Percentiles rank a stretch among this genome's conserved stretches.
Conservation (phyloP, 2,797 vertebrate species). For the Leptodactylus fallax region DNA sequence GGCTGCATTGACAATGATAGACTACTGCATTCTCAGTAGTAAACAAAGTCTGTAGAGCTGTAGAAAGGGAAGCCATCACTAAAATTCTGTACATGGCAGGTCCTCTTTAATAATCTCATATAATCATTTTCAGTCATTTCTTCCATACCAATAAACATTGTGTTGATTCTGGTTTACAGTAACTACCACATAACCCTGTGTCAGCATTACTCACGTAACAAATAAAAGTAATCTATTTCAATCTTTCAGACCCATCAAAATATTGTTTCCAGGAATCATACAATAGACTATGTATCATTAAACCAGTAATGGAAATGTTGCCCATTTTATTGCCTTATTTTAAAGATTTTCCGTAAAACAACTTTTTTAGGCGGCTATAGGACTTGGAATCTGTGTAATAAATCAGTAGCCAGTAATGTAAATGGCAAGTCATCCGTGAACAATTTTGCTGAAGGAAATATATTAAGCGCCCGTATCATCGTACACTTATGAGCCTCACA, state of each 20-base stretch:
- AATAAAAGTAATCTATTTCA: slow-evolving; percentile 13
- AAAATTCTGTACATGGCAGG: background rate
- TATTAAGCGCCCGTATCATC: slow-evolving; percentile 35
- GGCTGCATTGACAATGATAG: background rate
- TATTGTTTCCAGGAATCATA: slow-evolving; percentile 17
- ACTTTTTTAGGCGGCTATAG: slow-evolving; percentile 8
- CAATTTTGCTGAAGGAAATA: slow-evolving; percentile 47
- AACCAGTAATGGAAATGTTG: slow-evolving; percentile 34
- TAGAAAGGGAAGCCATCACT: background rate
- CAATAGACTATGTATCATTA: slow-evolving; percentile 41
- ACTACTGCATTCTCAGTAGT: background rate
- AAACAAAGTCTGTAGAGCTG: background rate
- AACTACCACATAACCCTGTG: background rate
- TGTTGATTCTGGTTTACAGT: background rate
- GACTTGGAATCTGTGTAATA: background rate
- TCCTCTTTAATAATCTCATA: background rate
- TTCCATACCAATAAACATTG: background rate
- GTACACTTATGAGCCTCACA: slow-evolving; percentile 16
- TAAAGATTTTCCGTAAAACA: slow-evolving; percentile 50
- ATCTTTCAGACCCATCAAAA: slow-evolving; percentile 7
- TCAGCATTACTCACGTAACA: background rate
- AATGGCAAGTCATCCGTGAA: slow-evolving; percentile 50
- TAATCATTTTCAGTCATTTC: background rate
- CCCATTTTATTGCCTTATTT: slow-evolving; percentile 28
- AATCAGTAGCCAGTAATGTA: slow-evolving; percentile 51